Base-by-base conservation (phyloP, 2,113 vertebrate species). In the Pao palembangensis region DNA sequence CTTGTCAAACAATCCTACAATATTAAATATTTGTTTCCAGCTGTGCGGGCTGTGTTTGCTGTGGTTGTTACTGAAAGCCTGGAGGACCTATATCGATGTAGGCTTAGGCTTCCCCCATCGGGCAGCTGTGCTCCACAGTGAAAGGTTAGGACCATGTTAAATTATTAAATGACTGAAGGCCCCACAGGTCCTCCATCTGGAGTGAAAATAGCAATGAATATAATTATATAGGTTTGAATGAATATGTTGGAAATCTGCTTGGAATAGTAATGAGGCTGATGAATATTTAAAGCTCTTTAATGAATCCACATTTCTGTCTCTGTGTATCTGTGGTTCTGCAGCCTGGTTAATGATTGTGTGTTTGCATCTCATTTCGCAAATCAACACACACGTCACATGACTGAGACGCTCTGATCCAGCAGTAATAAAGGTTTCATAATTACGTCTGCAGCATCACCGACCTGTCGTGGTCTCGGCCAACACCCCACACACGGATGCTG, bases 401-500 rank as follows among this genome's bases (percentile, higher is more conserved):
- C 25, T 28, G 5, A 28, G 25, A 44, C 7, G 43, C 1, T 44
- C 14, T 44, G 43, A 44, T 44, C 42, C 11, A 43, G 10, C 8
- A 10, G 0, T 2, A 16, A 20, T 21, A 25, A 50, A 3, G 1
- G 11, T 46, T 20, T 19, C 0, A 8, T 3, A 13, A 28, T 19
- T 6, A 53, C 11, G 17, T n/a, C 13, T 49, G 28, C n/a, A 4
- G 6, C 1, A 10, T 89, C 91, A 34, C 65, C 91, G 76, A 98
- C 97, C 97, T 94, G 82, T 96, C 96, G 0, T 96, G 94, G 90
- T 98, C 97, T 1, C 96, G 93, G 3, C 97, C 95, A 38, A 98
- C 95, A 0, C 96, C 97, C 97, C 97, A 99, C 21, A 99, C 94
- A 3, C 94, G 89, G 83, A 99, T 99, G 93, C 94, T 98, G 78